Evolutionary conservation across 2,888 invertebrate genomes (phyloP).

Genomic region (Andrena camellia): DNA sequence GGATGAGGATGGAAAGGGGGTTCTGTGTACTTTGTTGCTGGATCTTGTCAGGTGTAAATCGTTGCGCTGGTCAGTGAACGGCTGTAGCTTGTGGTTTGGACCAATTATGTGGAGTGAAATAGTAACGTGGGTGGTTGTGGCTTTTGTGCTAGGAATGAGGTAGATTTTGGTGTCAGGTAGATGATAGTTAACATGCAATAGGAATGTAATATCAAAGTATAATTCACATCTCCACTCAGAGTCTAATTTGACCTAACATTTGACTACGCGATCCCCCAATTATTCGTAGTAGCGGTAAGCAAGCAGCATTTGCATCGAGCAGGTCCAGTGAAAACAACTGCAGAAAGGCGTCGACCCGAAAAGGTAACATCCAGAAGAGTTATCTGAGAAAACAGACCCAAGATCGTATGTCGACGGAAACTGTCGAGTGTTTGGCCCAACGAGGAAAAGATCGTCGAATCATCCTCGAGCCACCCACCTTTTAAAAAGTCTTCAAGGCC

Average conservation of each 20-base stretch:
- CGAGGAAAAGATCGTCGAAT: constrained; percentile 63
- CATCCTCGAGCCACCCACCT: constrained; percentile 69
- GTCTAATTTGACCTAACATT: neutral
- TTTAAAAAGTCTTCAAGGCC: constrained; percentile 41
- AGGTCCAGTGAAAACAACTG: neutral
- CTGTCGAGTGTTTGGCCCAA: constrained; percentile 56
- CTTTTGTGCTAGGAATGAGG: no score
- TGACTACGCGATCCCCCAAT: neutral
- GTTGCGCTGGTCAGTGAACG: constrained; percentile 18
- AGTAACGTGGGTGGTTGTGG: no score
- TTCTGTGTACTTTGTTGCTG: neutral
- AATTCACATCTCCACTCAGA: neutral
- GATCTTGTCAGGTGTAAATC: neutral
- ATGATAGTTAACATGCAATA: no score
- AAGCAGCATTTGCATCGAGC: neutral
- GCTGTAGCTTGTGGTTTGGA: constrained; percentile 2
- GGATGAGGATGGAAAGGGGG: neutral
- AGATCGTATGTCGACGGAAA: constrained; percentile 52
- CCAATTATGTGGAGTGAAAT: neutral
- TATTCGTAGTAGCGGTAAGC: neutral
- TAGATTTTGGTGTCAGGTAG: no score
- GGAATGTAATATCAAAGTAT: no score
- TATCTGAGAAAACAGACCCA: constrained; percentile 43
- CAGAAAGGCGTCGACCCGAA: neutral
- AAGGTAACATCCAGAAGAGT: constrained; percentile 29